phyloP scores from a whole-genome alignment of 1,140 invertebrate genomes.

The Bactericera cockerelli region DNA sequence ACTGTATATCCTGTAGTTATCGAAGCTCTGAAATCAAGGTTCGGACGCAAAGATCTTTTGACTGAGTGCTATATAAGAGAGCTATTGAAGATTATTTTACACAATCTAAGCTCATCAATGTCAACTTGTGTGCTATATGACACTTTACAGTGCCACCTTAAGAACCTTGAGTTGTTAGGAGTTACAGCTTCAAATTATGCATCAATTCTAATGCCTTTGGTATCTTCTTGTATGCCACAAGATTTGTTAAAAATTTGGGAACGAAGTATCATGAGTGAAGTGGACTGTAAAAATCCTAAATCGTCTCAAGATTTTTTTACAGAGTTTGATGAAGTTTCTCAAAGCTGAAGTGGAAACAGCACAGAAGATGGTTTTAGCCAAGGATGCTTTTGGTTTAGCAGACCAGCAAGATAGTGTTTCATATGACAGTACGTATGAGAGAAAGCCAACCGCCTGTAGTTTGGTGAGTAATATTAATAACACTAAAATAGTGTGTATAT shows the following conservation, averaged over 20 bases:
- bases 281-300: neutral
- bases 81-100: neutral
- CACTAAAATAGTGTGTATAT: neutral
- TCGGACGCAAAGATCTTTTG: neutral
- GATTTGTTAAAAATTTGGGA: neutral
- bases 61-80: neutral
- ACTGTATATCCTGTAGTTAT: too few relatives aligned
- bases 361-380: neutral
- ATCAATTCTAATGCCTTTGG: neutral
- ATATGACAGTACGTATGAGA: neutral
- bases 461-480: neutral
- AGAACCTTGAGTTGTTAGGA: neutral
- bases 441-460: neutral
- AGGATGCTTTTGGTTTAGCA: neutral
- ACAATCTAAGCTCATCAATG: neutral
- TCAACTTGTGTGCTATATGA: neutral
- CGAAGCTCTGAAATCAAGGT: neutral
- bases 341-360: neutral
- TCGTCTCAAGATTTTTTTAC: neutral
- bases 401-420: neutral
- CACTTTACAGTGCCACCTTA: neutral
- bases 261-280: neutral
- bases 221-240: neutral
- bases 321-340: neutral
- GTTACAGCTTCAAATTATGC: neutral